Percentiles rank a stretch among this genome's conserved stretches.
phyloP scores from a whole-genome alignment of 2,113 vertebrate species.

The Tetrao urogallus region DNA sequence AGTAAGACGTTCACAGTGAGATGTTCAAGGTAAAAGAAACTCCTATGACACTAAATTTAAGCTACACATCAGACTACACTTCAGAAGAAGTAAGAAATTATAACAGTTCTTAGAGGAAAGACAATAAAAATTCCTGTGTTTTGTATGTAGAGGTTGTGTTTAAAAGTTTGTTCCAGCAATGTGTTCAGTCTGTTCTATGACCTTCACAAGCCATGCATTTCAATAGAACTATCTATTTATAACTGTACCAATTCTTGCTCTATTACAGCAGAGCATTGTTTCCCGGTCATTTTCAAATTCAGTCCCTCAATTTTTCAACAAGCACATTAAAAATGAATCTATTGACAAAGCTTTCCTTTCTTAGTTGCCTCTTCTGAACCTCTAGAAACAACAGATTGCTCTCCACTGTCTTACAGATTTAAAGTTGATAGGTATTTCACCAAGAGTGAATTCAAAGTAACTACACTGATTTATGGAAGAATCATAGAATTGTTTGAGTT shows the following conservation, averaged over 20 bases:
- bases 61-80: neutral
- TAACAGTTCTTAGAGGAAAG: neutral
- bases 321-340: neutral
- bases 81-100: neutral
- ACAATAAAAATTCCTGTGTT: neutral
- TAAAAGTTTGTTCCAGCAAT: neutral
- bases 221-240: neutral
- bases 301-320: neutral
- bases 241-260: neutral
- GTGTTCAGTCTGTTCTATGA: neutral
- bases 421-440: neutral
- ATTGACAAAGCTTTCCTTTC: neutral
- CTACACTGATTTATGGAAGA: neutral
- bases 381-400: neutral
- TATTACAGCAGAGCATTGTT: neutral
- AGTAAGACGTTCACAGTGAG: neutral
- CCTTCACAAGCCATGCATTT: neutral
- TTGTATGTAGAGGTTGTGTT: fast-evolving
- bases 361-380: neutral
- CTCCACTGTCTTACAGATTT: neutral
- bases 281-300: neutral
- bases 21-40: slow-evolving; percentile 29
- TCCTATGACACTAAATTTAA: neutral
- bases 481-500: no score
- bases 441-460: neutral